Conservation (phyloP, 2,797 vertebrate genomes). For the Propithecus perrieri region DNA sequence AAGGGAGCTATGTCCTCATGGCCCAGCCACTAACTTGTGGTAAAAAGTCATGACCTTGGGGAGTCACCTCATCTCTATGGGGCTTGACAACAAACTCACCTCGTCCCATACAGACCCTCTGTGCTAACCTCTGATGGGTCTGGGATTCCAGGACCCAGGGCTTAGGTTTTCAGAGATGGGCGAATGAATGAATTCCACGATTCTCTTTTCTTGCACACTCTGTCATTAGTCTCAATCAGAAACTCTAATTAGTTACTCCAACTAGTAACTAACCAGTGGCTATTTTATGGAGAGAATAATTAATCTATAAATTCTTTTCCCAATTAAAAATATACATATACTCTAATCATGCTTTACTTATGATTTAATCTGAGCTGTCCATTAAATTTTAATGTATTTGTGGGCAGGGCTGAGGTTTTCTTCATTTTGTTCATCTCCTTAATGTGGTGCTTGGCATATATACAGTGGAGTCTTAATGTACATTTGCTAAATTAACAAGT, state of each 20-base stretch:
- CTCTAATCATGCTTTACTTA: constrained; percentile 33
- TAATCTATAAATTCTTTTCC: not conserved
- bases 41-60: not conserved
- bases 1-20: not conserved
- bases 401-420: not conserved
- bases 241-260: constrained; percentile 6
- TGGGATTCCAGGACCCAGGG: not conserved
- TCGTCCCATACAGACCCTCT: not conserved
- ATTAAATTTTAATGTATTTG: constrained; percentile 50
- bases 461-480: not conserved
- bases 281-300: constrained; percentile 27
- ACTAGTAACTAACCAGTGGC: not conserved
- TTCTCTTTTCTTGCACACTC: not conserved
- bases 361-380: constrained; percentile 26
- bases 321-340: constrained; percentile 6
- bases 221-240: not conserved
- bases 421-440: constrained; percentile 45
- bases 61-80: not conserved
- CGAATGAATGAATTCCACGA: not conserved
- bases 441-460: constrained; percentile 43
- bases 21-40: not conserved
- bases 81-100: not conserved
- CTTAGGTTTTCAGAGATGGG: not conserved
- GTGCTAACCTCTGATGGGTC: not conserved
- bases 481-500: constrained; percentile 37